Conservation (phyloP, 2,888 invertebrate species). For the Lordiphosa fenestrarum region DNA sequence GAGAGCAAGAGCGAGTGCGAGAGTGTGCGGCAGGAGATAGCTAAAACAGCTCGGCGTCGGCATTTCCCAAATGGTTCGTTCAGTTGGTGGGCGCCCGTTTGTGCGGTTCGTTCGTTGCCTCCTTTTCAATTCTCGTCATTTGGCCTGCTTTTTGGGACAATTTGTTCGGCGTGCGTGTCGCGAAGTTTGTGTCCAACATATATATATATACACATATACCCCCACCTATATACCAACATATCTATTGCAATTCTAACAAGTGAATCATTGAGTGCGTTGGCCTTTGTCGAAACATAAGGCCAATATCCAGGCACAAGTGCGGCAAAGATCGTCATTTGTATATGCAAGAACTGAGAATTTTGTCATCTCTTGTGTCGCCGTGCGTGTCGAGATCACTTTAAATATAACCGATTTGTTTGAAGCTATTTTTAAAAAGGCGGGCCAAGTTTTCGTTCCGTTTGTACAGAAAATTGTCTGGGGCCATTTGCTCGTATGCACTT, state of each 20-base stretch:
- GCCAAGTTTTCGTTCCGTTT: constrained; percentile 63
- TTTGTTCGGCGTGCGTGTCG: constrained; percentile 21
- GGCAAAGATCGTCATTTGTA: no score
- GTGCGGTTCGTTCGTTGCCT: constrained; percentile 64
- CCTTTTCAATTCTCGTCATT: constrained; percentile 39
- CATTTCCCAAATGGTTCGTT: constrained; percentile 42
- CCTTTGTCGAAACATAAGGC: constrained; percentile 25
- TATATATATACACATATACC: constrained; percentile 5
- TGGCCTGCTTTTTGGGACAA: constrained; percentile 1
- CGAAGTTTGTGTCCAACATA: constrained; percentile 37
- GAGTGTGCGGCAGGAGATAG: constrained; percentile 47
- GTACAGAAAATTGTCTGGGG: constrained; percentile 39
- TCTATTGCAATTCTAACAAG: constrained; percentile 22
- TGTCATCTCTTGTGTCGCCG: constrained; percentile 42
- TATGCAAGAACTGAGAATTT: constrained; percentile 18
- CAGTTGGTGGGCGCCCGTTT: constrained; percentile 59
- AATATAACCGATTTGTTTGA: constrained; percentile 75
- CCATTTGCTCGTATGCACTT: constrained; percentile 53
- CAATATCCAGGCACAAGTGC: constrained; percentile 6
- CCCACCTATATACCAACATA: constrained; percentile 2
- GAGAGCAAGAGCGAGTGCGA: constrained; percentile 22
- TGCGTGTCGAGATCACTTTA: constrained; percentile 66
- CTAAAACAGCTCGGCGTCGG: constrained; percentile 19
- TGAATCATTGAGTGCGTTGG: constrained; percentile 73
- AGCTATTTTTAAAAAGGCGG: constrained; percentile 68